Conservation (phyloP, 92 coral and sea anemone species). For the Porites rus region DNA sequence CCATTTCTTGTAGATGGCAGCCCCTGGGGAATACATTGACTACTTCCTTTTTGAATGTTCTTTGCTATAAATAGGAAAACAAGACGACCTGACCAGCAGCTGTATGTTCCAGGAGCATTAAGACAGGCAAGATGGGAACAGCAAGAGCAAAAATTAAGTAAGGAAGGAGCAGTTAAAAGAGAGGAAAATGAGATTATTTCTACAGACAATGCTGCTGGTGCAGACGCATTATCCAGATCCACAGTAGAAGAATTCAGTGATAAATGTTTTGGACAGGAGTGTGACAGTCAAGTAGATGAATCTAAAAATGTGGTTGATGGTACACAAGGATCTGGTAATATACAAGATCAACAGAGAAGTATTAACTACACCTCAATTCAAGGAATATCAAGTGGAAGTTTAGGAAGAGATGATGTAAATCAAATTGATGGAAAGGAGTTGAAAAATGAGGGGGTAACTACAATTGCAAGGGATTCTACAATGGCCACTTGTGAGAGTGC, state of each 20-base stretch:
- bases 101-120: slow-evolving; percentile 87
- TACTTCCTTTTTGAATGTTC: background rate
- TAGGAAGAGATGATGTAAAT: background rate
- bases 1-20: too few species aligned
- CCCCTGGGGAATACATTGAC: background rate
- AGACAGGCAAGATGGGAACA: slow-evolving; percentile 37
- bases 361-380: background rate
- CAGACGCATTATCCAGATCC: background rate
- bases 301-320: background rate
- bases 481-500: background rate
- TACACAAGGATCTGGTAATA: background rate
- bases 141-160: background rate
- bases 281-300: background rate
- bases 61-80: slow-evolving; percentile 13
- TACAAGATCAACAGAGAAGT: background rate
- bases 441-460: background rate
- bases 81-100: slow-evolving; percentile 79
- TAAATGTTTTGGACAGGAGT: background rate
- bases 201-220: background rate
- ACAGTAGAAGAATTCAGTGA: background rate
- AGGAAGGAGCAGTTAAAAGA: background rate
- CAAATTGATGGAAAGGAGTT: background rate
- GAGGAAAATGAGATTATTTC: background rate
- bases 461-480: background rate
- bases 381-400: background rate